Base-by-base conservation (phyloP, 2,113 vertebrate species). In the Notarius quadriscutis region DNA sequence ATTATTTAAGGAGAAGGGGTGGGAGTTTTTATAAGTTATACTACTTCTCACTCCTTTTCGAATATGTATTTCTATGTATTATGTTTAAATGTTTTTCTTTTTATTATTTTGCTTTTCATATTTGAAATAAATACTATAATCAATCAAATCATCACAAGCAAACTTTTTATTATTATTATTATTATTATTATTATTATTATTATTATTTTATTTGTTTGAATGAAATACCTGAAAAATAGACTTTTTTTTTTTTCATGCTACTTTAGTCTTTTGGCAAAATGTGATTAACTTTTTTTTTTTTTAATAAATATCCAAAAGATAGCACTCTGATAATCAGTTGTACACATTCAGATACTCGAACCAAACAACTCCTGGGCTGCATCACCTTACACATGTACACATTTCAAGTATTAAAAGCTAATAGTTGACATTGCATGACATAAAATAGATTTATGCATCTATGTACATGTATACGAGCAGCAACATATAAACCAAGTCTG, bases 201-300 rank as follows among this genome's bases (percentile, higher is more conserved):
- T 69, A 41, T 41, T n/a, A 0, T 5, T 12, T 50, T 12, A 50
- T 90, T 90, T 81, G 74, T 90, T 90, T 81, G 48, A 81, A 81
- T 75, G 34, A 87, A 86, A 72, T 86, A 91, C 85, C 82, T 92
- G 89, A 92, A 94, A 93, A 92, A 92, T 90, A 93, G 86, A 87
- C 88, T 75, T 75, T 74, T 11, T 77, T 22, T 41, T 57, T 79
- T 79, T 4, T 7, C 57, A 58, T 89, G 87, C 89, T 90, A 90
- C 81, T 88, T 88, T 86, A 82, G 4, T 87, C 85, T 79, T 90
- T 93, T 92, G 92, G 91, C 89, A 94, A 94, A 94, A 93, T 92
- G 93, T 89, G 85, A 81, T 55, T 77, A 20, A 85, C 77, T 7
- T 78, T 84, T 55, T 78, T 78, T 60, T 41, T 57, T 57, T 18